Base-by-base conservation (phyloP, 2,113 vertebrate species). In the Lichenostomus cassidix region DNA sequence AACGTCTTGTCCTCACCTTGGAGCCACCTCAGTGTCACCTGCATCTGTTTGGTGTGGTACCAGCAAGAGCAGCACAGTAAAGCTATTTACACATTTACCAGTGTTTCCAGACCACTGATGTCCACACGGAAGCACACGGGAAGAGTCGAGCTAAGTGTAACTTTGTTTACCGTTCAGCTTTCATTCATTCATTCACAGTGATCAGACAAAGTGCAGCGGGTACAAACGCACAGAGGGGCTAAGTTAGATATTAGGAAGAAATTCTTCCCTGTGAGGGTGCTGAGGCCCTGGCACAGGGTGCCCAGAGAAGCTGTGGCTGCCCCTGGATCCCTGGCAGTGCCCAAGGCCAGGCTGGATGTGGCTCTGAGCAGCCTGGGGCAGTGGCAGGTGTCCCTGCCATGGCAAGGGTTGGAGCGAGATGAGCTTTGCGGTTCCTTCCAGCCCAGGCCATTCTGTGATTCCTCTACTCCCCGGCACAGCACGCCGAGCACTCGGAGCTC, bases 11-110 rank as follows among this genome's bases (percentile, higher is more conserved):
- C 20, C 29, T 75, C 47, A 14, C 14, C 7, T 17, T 31, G 18
- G 44, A 41, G 5, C 1, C 27, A 14, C 11, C 16, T 31, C 68
- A 11, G 28, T 3, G 3, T 11, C 37, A 67, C 33, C 33, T 24
- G 15, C 39, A 44, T 47, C 19, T 5, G 0, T 29, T 16, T 41
- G n/a, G 7, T 28, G 65, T 5, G n/a, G 28, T 20, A 62, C 18
- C 56, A 70, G 24, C 31, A 12, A 12, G 12, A 64, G 19, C 20
- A 59, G 28, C 4, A 8, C 49, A 37, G 10, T 0, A 37, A 27
- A 67, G 7, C 6, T n/a, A 9, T 14, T 12, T 2, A 7, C 4
- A 3, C 1, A 3, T 7, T 10, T 6, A 5, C 11, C 39, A 11
- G 22, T 0, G 24, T 7, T 4, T 47, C 29, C 37, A 71, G 33